Evolutionary conservation across 2,113 vertebrate species (phyloP), one percentile per base, ranked within the genome.

Genomic region (Microcebus griseorufus): DNA sequence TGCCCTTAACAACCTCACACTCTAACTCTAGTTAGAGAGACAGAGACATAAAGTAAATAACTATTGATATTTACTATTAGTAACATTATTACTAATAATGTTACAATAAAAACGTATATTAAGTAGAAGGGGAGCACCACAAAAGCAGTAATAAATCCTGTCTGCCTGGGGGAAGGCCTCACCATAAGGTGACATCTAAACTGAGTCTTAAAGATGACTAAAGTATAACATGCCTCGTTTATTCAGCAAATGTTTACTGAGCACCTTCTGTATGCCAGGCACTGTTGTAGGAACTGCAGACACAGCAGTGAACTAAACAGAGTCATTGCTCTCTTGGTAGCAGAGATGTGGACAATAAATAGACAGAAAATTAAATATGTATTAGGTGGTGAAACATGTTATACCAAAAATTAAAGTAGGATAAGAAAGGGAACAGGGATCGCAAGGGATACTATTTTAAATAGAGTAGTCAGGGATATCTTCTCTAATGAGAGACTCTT

Each of bases 41-140:
- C 48, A 70, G 42, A 96, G 62, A 64, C 48, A 75, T 67, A 85
- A 89, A 85, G 64, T 83, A 90, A 82, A 55, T 93, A n/a, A 85
- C 62, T 87, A 82, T 39, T 90, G n/a, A 32, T 83, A 86, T 27
- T 60, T 25, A 70, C 14, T 80, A 53, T 17, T 62, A 27, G 42
- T 64, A 51, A 39, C 13, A 53, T 75, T 83, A 37, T 48, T 67
- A 86, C n/a, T 45, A 42, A 39, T 73, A 85, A 78, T 72, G 22
- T 60, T 76, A 75, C 20, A 86, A 22, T 76, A 80, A 93, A 80
- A 93, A 45, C 34, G 37, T 69, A 25, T 51, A 37, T 42, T 12
- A 82, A 65, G 42, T 90, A n/a, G 62, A 88, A 62, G 3, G 17
- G 13, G 2, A 91, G 29, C 27, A 42, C 14, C 14, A 48, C 76